Evolutionary conservation across 1,140 invertebrate genomes (phyloP).

Genomic region (Cydia strobilella): DNA sequence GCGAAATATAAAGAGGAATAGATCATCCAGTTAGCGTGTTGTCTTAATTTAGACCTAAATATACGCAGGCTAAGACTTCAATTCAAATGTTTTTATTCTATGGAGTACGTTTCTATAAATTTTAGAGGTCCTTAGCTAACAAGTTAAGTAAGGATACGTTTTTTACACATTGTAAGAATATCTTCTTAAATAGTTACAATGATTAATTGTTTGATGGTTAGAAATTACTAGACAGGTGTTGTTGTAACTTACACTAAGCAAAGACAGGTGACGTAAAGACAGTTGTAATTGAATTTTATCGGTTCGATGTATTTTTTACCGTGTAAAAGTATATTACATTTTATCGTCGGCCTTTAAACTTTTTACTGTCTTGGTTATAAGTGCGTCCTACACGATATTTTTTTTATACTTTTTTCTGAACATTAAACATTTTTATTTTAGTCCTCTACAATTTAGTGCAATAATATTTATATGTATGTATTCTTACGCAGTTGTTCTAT

Average conservation of each 20-base stretch:
- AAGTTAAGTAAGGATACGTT: not conserved
- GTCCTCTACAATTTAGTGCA: not conserved
- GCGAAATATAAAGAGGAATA: not conserved
- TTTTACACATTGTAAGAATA: not conserved
- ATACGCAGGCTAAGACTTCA: not conserved
- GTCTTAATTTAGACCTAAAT: not conserved
- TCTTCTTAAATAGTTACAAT: not conserved
- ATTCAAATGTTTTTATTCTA: not conserved
- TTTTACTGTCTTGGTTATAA: not conserved
- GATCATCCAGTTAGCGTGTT: not conserved
- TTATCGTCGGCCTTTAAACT: not conserved
- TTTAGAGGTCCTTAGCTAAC: not conserved
- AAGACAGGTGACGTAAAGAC: slow-evolving; percentile 4
- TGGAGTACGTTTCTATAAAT: not conserved
- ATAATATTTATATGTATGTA: not conserved
- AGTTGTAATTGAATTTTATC: slow-evolving; percentile 6
- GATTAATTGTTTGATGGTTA: slow-evolving; percentile 19
- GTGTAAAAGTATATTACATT: slow-evolving; percentile 6
- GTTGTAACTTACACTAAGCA: not conserved
- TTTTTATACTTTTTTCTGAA: not conserved
- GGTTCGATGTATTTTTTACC: not conserved
- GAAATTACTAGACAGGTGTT: not conserved
- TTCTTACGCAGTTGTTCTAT: not conserved
- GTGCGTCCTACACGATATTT: not conserved
- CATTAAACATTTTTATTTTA: not conserved